Conservation (phyloP, 2,113 vertebrate genomes). For the Macquaria ambigua region DNA sequence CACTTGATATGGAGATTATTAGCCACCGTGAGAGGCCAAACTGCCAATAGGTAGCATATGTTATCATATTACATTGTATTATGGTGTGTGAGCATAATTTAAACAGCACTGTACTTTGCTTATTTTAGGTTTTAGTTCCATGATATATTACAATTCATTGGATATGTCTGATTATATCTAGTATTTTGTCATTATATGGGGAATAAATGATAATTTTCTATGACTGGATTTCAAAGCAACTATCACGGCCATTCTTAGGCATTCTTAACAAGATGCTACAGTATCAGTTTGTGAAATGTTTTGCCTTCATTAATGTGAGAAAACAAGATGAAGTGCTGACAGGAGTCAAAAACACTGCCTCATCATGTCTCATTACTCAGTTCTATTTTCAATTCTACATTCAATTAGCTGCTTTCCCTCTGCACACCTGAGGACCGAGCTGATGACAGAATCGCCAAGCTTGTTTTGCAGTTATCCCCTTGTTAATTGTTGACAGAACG, state of each 20-base stretch:
- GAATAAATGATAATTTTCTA: background rate
- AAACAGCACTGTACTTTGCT: background rate
- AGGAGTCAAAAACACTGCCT: conserved; percentile 57
- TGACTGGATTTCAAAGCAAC: conserved; percentile 26
- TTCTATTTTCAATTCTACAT: conserved; percentile 57
- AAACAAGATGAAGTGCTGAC: conserved; percentile 62
- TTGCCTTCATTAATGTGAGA: conserved; percentile 51
- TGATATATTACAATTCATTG: background rate
- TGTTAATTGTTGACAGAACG: conserved; percentile 67
- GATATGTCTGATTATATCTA: background rate
- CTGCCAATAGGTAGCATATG: conserved; percentile 42
- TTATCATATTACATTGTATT: background rate
- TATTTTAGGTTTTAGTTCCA: background rate
- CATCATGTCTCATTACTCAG: conserved; percentile 69
- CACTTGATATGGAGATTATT: conserved; percentile 65
- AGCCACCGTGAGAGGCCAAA: conserved; percentile 33
- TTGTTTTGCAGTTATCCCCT: conserved; percentile 58
- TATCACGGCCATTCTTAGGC: background rate
- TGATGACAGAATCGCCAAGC: conserved; percentile 37
- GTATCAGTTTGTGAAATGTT: conserved; percentile 31
- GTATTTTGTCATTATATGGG: background rate
- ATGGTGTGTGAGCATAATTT: background rate
- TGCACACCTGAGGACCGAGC: conserved; percentile 53
- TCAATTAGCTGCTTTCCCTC: conserved; percentile 65
- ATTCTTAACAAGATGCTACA: background rate